Evolutionary conservation across 2,113 vertebrate species (phyloP), one percentile per base, ranked within the genome.

Genomic region (Spermophilus dauricus): DNA sequence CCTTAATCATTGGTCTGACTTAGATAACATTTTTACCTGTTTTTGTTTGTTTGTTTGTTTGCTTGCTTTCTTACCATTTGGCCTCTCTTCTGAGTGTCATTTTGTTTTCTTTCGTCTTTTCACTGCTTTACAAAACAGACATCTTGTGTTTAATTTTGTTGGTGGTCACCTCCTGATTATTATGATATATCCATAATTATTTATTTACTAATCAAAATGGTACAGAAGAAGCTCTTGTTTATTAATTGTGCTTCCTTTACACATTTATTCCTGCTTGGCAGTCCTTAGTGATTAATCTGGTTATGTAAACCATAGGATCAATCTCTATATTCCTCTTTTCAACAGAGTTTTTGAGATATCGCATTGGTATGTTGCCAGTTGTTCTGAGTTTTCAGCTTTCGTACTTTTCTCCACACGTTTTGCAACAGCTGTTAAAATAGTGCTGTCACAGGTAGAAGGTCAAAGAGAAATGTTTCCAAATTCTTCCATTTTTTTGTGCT

Each of bases 141-240:
- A 30, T 94, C 67, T 39, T 17, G n/a, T 89, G 45, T 95, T 93
- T 82, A 85, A 45, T 75, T 78, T 65, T 86, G 11, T 73, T 80
- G 37, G 32, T 77, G n/a, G 53, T n/a, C 80, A 75, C 76, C 81
- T 92, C 14, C 13, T 48, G 56, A 76, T 92, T 69, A 70, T 63
- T 73, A 81, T 89, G 56, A 84, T 76, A 84, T 34, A 84, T 34
- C 84, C 24, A 45, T 83, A 97, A 51, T 42, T 72, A 70, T 90
- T 94, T 86, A 26, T 69, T 91, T 65, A 89, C 72, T 67, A 89
- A 86, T 93, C 20, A 20, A 95, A 94, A 86, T 42, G 86, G 53
- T 70, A 95, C 78, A 10, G 84, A 72, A 87, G 80, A 67, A 30
- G 20, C 51, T 73, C 48, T 67, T 83, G 12, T 88, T 93, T 88